These are phyloP conservation scores for Eonycteris spelaea DNA, from an alignment of 2,113 vertebrate species.

Conservation along the genomic window DNA sequence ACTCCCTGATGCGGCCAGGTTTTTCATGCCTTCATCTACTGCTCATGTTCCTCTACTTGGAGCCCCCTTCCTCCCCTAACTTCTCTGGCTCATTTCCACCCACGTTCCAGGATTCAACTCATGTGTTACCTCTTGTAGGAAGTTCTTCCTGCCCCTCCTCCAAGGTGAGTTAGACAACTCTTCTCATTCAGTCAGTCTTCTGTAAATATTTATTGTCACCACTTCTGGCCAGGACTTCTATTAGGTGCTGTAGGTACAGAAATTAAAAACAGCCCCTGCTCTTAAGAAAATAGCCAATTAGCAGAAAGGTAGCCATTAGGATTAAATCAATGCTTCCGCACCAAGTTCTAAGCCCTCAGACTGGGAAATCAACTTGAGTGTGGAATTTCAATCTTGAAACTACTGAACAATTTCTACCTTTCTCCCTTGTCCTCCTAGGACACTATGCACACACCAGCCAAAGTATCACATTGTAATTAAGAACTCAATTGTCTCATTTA, in stretches of 20 bases:
- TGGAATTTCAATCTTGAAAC: conserved; percentile 14
- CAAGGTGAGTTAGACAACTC: not conserved
- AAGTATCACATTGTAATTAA: not conserved
- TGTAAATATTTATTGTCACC: not conserved
- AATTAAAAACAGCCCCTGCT: not conserved
- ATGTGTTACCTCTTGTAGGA: not conserved
- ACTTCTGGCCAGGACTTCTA: not conserved
- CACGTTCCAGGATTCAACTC: not conserved
- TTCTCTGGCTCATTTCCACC: not conserved
- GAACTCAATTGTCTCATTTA: conserved; percentile 44
- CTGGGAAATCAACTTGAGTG: not conserved
- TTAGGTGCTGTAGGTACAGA: not conserved
- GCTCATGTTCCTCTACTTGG: not conserved
- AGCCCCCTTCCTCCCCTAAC: not conserved
- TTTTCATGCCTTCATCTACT: not conserved
- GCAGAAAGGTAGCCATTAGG: not conserved
- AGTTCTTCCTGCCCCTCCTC: not conserved
- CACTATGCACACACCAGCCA: not conserved
- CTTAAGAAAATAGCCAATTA: not conserved
- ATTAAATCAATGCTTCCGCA: not conserved
- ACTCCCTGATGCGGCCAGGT: rapidly evolving
- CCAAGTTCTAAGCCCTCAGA: not conserved
- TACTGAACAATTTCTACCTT: not conserved
- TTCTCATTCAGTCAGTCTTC: not conserved
- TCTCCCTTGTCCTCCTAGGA: not conserved